Base-by-base conservation (phyloP, 2,113 vertebrate genomes). In the Pyxicephalus adspersus region DNA sequence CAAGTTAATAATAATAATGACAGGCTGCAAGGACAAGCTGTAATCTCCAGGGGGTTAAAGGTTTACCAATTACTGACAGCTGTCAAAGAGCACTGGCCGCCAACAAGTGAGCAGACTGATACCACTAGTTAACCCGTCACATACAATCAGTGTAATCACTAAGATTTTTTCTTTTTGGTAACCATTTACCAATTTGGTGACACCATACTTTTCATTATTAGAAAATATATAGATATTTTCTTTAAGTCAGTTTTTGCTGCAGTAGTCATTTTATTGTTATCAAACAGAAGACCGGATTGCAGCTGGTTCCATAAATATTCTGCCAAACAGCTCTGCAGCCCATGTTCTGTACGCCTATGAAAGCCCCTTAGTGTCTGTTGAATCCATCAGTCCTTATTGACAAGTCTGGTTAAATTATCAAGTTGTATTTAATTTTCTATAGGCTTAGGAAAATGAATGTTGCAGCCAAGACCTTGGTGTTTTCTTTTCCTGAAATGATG, bases 371-470 rank as follows among this genome's bases (percentile, higher is more conserved):
- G 80, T 83, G 86, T 86, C 89, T 90, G 89, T 76, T 83, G 88
- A 90, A 89, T 84, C 79, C 86, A 89, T 90, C 89, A 87, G 80
- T 78, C 86, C 84, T 86, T 87, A 91, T 90, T 90, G 89, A 91
- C 90, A 91, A 88, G 87, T 88, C 89, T 90, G 87, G 89, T 88
- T 90, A 90, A 91, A 91, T 91, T 90, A 91, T 91, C 89, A 89
- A 87, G 87, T 91, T 90, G 88, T 89, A 88, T 84, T 86, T 88
- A 89, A 89, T 90, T 90, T 89, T 89, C 87, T 88, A 88, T 89
- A 85, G 89, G 83, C 77, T 85, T 89, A 88, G 89, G 90, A 90
- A 91, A 91, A 91, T 84, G 86, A 86, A 85, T 80, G 85, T 85
- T 90, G 87, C 85, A 88, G 89, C 90, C 90, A 91, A 90, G 85